A percentile compares a stretch with the other conserved stretches of the same genome.
Conservation (phyloP, 2,797 vertebrate genomes). For the Acipenser ruthenus region DNA sequence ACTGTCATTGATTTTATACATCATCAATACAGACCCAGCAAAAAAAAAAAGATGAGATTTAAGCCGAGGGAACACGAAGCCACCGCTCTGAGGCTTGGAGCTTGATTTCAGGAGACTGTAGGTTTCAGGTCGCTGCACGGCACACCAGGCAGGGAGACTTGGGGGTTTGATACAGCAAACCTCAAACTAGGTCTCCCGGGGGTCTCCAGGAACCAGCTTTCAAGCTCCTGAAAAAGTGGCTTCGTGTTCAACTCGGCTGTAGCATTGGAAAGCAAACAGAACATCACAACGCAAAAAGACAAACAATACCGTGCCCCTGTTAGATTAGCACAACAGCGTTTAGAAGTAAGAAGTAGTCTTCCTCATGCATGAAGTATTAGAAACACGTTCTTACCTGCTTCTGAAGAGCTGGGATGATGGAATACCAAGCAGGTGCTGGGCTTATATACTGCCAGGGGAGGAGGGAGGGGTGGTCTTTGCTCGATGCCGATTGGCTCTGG, state of each 20-base stretch:
- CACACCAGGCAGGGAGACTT: too few relatives aligned
- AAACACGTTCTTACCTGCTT: constrained; percentile 34
- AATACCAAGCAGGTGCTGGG: constrained; percentile 10
- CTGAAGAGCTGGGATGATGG: constrained; percentile 27
- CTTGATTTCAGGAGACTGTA: too few relatives aligned
- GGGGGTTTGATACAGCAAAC: too few relatives aligned
- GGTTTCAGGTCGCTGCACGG: too few relatives aligned
- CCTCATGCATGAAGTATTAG: not conserved
- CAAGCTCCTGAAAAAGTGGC: not conserved
- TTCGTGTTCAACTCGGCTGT: not conserved
- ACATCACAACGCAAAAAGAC: not conserved
- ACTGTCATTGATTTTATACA: too few relatives aligned
- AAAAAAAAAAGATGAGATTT: not conserved
- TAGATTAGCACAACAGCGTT: not conserved
- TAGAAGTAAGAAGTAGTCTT: too few relatives aligned
- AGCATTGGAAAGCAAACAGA: not conserved
- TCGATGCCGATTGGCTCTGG: constrained; percentile 23
- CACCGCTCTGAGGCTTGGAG: too few relatives aligned
- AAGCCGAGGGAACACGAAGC: not conserved
- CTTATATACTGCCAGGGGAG: constrained; percentile 35
- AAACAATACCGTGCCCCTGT: not conserved
- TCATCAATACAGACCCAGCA: too few relatives aligned
- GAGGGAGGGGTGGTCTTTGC: constrained; percentile 26
- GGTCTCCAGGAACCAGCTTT: not conserved
- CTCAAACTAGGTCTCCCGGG: not conserved